Base-by-base conservation (phyloP, 1,140 invertebrate species). In the Xylocopa sonorina region DNA sequence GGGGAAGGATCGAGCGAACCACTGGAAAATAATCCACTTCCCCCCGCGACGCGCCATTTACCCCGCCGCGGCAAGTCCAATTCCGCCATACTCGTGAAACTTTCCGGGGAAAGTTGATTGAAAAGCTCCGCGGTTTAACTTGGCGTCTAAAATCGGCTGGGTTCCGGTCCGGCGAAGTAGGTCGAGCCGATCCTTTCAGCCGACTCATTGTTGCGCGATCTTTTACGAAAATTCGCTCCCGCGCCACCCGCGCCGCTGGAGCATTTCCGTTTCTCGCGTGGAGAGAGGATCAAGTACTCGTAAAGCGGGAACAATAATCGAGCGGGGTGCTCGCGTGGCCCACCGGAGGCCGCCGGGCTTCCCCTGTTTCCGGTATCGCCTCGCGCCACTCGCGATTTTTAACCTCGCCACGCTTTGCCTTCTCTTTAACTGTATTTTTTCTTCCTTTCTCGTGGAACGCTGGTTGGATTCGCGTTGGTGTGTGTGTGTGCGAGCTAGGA, bases 231-330 rank as follows among this genome's bases (percentile, higher is more conserved):
- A 77, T 77, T 77, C 41, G n/a, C 34, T 38, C 51, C 32, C 38
- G 16, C 3, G 2, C 41, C 14, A n/a, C 27, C 46, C 29, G 21
- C 18, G 3, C 34, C 21, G 9, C 18, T 14, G n/a, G 18, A n/a
- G 29, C 29, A 14, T 34, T 72, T 58, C 32, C 27, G 41, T 58
- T 73, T 46, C 27, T 64, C 62, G 38, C 62, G 7, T 16, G 24
- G 24, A 41, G 60, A 27, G 55, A 43, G 24, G 32, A 75, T 46
- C 43, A 27, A 74, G 60, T 43, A 38, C 48, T 50, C 72, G 60
- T 66, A 75, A 75, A 75, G 72, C 43, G 34, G 72, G 38, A 75
- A 53, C 60, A 75, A 75, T 75, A 66, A 75, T 75, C 16, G 38
- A 9, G 50, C 5, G n/a, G 27, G 38, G 38, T 24, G 60, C 27